Evolutionary conservation across 2,113 vertebrate genomes (phyloP).

Genomic region (Girardinichthys multiradiatus): DNA sequence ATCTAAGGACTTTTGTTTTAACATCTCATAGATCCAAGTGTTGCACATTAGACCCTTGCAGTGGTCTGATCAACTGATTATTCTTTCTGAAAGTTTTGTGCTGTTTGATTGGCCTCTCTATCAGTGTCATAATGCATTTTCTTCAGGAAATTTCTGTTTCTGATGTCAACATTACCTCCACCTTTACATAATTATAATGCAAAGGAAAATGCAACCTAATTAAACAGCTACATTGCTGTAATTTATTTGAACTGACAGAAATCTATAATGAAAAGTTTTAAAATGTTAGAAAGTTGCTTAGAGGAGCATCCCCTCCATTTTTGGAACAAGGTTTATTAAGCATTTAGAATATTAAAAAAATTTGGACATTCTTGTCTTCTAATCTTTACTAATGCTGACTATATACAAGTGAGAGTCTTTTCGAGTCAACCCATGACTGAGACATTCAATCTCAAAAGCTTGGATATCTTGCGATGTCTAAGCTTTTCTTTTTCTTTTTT

Average conservation of each 20-base stretch:
- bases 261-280: neutral
- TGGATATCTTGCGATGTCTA: too few species aligned
- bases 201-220: neutral
- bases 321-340: neutral
- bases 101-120: neutral
- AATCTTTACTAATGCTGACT: neutral
- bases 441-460: neutral
- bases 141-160: too few species aligned
- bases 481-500: neutral
- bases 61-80: constrained; percentile 1
- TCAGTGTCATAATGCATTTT: neutral
- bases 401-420: neutral
- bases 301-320: neutral
- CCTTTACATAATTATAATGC: too few species aligned
- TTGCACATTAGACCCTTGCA: neutral
- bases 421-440: neutral
- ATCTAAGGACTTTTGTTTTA: neutral
- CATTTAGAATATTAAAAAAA: neutral
- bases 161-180: neutral
- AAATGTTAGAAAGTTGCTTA: neutral
- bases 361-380: neutral
- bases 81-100: neutral
- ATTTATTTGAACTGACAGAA: neutral
- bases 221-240: neutral
- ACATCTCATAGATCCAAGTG: neutral